A percentile compares a stretch with the other conserved stretches of the same genome.
These are phyloP conservation scores for Leptinotarsa peninsularis DNA, from an alignment of 2,888 invertebrate genomes.

Conservation along the genomic window DNA sequence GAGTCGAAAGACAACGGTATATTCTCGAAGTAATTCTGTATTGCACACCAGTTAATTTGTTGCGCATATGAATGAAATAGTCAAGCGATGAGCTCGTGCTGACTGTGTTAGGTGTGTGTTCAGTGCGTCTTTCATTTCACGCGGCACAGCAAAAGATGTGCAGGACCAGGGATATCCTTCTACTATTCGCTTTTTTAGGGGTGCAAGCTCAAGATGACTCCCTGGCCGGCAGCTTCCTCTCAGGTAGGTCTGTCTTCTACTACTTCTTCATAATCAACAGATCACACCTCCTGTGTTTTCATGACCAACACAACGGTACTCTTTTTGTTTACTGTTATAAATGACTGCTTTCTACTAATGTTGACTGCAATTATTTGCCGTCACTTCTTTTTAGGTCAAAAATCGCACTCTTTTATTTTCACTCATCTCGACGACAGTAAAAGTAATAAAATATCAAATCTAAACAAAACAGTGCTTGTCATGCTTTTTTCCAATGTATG, in stretches of 20 bases:
- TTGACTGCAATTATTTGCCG: conserved; percentile 20
- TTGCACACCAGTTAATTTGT: conserved; percentile 59
- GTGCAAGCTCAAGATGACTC: conserved; percentile 77
- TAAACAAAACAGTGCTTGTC: background rate
- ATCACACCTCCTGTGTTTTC: conserved; percentile 40
- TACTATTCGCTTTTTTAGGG: conserved; percentile 55
- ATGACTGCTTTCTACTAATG: conserved; percentile 29
- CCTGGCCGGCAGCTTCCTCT: conserved; percentile 83
- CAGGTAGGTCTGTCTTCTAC: conserved; percentile 70
- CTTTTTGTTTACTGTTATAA: conserved; percentile 45
- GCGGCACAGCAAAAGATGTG: conserved; percentile 49
- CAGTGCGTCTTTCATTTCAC: conserved; percentile 40
- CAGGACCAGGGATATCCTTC: conserved; percentile 53
- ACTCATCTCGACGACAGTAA: background rate
- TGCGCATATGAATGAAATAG: conserved; percentile 64
- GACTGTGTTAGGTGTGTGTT: conserved; percentile 55
- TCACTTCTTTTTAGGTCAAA: conserved; percentile 28
- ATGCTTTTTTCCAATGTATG: background rate
- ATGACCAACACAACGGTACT: conserved; percentile 40
- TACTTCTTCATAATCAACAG: conserved; percentile 36
- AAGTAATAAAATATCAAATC: background rate
- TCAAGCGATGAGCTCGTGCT: conserved; percentile 55
- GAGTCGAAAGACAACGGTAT: conserved; percentile 60
- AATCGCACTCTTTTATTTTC: conserved; percentile 7
- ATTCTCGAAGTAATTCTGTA: conserved; percentile 64